Evolutionary conservation across 2,113 vertebrate species (phyloP).

Genomic region (Hystrix cristata): DNA sequence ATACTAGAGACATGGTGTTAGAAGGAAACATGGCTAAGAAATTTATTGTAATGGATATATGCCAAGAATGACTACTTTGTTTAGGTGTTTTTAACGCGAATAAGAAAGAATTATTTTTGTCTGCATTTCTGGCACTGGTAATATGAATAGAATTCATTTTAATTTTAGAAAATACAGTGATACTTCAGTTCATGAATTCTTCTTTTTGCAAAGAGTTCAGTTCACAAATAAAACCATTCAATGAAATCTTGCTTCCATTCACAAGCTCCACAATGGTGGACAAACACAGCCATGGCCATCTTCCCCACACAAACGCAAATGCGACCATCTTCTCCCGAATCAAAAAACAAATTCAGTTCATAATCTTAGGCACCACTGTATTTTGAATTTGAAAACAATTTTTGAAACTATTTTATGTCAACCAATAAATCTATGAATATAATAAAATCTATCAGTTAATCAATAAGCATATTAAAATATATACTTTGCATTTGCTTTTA

Average conservation of each 20-base stretch:
- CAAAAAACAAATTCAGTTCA: no score
- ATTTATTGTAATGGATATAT: neutral
- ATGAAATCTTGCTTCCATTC: no score
- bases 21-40: neutral
- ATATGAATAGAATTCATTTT: neutral
- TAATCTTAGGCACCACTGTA: no score
- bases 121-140: neutral
- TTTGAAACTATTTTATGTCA: neutral
- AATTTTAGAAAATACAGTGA: neutral
- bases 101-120: neutral
- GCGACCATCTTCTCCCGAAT: no score
- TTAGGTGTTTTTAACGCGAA: neutral
- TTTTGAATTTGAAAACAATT: neutral
- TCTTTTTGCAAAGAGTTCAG: no score
- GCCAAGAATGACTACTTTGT: neutral
- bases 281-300: no score
- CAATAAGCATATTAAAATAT: neutral
- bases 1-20: neutral
- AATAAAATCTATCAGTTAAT: neutral
- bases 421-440: neutral
- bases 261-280: no score
- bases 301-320: no score
- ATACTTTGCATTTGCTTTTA: neutral
- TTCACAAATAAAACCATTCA: no score
- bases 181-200: no score